Evolutionary conservation across 2,113 vertebrate genomes (phyloP).

Genomic region (Alethe castanea): DNA sequence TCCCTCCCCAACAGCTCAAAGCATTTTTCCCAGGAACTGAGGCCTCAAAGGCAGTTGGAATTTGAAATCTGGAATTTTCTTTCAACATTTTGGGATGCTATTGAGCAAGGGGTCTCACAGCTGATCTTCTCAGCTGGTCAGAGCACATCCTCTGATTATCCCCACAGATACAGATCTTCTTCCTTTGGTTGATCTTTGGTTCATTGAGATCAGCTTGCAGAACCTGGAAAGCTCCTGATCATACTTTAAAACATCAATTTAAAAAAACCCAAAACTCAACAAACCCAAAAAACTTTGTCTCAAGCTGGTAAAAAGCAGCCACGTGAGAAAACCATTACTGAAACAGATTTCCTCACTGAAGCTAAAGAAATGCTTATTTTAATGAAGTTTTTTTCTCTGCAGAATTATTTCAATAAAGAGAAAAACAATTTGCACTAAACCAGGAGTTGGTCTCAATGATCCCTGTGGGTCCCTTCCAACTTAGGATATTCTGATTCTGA

Average conservation of each 20-base stretch:
- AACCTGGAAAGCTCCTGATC: not conserved
- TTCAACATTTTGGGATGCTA: accelerated
- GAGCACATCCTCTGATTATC: not conserved
- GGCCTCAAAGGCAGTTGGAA: not conserved
- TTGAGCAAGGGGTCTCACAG: not conserved
- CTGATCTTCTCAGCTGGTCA: not conserved
- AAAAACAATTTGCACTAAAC: not conserved
- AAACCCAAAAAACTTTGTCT: not conserved
- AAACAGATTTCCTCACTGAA: not conserved
- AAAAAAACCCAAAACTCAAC: not conserved
- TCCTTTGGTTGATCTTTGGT: not conserved
- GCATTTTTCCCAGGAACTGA: not conserved
- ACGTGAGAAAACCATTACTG: not conserved
- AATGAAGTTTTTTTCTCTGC: not conserved
- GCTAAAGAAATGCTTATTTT: not conserved
- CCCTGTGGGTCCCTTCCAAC: not conserved
- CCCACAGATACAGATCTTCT: not conserved
- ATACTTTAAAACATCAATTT: not conserved
- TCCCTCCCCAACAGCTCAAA: not conserved
- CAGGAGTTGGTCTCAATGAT: accelerated
- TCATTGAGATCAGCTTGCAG: not conserved
- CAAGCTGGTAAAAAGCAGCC: not conserved
- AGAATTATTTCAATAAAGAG: not conserved
- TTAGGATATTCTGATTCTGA: not conserved
- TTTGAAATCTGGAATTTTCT: not conserved